Conservation (phyloP, 2,797 vertebrate genomes). For the Morus bassanus region DNA sequence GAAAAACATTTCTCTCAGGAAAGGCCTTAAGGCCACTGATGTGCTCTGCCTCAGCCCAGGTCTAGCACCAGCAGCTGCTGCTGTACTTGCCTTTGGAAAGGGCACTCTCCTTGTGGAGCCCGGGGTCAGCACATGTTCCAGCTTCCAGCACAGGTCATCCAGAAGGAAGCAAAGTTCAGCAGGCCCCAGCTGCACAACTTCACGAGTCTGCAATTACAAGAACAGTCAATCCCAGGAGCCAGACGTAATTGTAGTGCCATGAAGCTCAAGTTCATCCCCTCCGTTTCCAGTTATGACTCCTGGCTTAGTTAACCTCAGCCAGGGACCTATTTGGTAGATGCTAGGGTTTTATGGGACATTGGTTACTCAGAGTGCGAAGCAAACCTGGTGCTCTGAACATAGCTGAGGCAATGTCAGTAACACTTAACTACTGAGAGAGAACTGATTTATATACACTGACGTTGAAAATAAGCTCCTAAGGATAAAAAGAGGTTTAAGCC, state of each 20-base stretch:
- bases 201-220: slow-evolving; percentile 75
- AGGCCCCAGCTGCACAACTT: slow-evolving; percentile 89
- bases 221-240: background rate
- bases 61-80: background rate
- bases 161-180: slow-evolving; percentile 91
- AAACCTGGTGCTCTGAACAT: background rate
- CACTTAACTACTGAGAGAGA: background rate
- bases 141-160: slow-evolving; percentile 90
- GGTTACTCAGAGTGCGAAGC: background rate
- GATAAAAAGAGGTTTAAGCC: background rate
- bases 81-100: slow-evolving; percentile 85
- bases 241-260: background rate
- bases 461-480: background rate
- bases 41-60: background rate
- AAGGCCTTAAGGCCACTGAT: background rate
- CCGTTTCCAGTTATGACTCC: background rate
- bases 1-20: background rate
- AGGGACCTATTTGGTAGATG: background rate
- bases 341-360: background rate
- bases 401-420: background rate
- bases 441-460: background rate
- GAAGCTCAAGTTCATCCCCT: background rate
- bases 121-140: slow-evolving; percentile 84
- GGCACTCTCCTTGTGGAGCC: slow-evolving; percentile 79
- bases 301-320: background rate